These are phyloP conservation scores for Discoglossus pictus DNA, from an alignment of 2,797 vertebrate genomes.

Conservation along the genomic window DNA sequence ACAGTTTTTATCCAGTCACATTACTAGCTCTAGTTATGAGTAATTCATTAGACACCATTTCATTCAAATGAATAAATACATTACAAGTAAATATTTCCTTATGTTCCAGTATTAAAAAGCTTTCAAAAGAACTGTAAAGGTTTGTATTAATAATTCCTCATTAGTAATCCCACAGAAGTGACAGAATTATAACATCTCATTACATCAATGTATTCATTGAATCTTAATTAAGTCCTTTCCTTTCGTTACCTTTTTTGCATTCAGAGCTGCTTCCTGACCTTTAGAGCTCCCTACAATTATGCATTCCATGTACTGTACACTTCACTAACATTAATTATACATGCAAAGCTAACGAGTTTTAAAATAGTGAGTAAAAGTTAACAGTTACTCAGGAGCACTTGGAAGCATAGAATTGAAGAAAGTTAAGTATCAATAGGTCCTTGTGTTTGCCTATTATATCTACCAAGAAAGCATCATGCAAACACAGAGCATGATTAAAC, in stretches of 20 bases:
- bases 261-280: conserved; percentile 33
- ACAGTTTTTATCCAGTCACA: background rate
- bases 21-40: background rate
- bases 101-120: background rate
- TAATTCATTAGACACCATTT: conserved; percentile 5
- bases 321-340: conserved; percentile 45
- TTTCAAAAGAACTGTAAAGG: conserved; percentile 12
- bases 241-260: conserved; percentile 29
- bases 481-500: too few species aligned
- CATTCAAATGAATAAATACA: background rate
- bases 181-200: conserved; percentile 17
- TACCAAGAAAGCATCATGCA: too few species aligned
- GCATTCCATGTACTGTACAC: conserved; percentile 37
- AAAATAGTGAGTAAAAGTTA: conserved; percentile 29
- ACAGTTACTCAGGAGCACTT: conserved; percentile 15
- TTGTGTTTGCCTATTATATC: too few species aligned
- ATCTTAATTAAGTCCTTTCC: conserved; percentile 26
- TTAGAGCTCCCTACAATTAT: conserved; percentile 40
- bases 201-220: conserved; percentile 25
- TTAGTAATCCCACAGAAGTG: conserved; percentile 22
- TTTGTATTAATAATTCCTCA: conserved; percentile 26
- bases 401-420: too few species aligned
- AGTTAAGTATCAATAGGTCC: too few species aligned
- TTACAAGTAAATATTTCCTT: background rate
- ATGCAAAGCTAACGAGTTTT: conserved; percentile 18